These are phyloP conservation scores for Psittacula derbiana DNA, from an alignment of 2,797 vertebrate species.

Conservation along the genomic window DNA sequence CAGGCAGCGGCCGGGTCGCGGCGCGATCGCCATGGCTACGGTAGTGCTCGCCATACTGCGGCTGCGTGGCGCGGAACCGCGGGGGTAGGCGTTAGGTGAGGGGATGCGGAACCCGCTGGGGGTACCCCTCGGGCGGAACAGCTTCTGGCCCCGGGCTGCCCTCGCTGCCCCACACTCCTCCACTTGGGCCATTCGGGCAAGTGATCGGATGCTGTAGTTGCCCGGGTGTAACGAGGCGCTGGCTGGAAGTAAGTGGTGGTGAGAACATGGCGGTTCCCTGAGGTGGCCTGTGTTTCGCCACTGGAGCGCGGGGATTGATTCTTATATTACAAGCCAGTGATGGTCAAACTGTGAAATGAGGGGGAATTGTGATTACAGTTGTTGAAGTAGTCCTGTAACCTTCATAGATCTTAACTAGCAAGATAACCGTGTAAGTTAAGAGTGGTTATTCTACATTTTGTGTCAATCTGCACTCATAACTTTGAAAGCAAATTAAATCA, in stretches of 20 bases:
- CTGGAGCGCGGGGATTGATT: rapidly evolving
- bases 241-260: background rate
- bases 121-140: rapidly evolving
- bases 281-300: rapidly evolving
- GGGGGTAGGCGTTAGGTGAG: too few species aligned
- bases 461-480: rapidly evolving
- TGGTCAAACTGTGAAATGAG: background rate
- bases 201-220: rapidly evolving
- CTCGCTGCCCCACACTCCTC: background rate
- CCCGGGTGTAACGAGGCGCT: background rate
- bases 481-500: background rate
- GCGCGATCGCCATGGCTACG: background rate
- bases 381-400: background rate
- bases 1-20: background rate
- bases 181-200: rapidly evolving
- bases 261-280: background rate
- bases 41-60: background rate
- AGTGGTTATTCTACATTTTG: background rate
- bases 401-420: background rate
- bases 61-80: background rate
- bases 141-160: background rate
- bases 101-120: background rate
- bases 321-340: rapidly evolving
- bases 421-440: rapidly evolving
- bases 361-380: background rate